These are phyloP conservation scores for Eidolon helvum DNA, from an alignment of 2,113 vertebrate genomes.

Conservation along the genomic window DNA sequence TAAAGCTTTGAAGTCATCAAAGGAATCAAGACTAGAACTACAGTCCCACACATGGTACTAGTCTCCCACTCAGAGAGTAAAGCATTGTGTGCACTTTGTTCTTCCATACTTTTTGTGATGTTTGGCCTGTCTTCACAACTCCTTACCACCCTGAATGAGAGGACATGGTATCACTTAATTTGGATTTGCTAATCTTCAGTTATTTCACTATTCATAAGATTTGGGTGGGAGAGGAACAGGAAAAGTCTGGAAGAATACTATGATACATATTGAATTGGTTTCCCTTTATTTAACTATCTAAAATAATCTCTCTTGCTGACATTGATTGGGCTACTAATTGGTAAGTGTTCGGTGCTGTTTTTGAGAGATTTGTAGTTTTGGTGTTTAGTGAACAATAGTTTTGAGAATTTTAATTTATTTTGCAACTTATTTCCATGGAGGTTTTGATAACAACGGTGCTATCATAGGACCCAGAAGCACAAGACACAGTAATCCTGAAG, in stretches of 20 bases:
- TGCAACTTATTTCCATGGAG: conserved; percentile 84
- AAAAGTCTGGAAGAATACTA: conserved; percentile 54
- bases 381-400: conserved; percentile 58
- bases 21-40: not conserved
- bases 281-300: conserved; percentile 84
- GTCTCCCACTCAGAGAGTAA: not conserved
- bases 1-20: not conserved
- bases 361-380: conserved; percentile 77
- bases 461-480: conserved; percentile 95
- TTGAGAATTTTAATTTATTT: conserved; percentile 63
- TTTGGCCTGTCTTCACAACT: not conserved
- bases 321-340: conserved; percentile 85
- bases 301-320: conserved; percentile 88
- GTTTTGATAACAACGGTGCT: conserved; percentile 98
- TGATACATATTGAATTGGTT: conserved; percentile 66
- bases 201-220: conserved; percentile 24
- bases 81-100: not conserved
- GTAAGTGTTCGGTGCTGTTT: conserved; percentile 87
- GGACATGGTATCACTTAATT: not conserved
- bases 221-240: not conserved
- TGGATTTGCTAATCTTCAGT: conserved; percentile 16
- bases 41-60: not conserved
- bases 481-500: conserved; percentile 96
- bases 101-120: not conserved
- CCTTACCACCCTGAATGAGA: not conserved